Evolutionary conservation across 92 coral and sea anemone species (phyloP), one percentile per base, ranked within the genome.

Genomic region (Palythoa caribaeorum): DNA sequence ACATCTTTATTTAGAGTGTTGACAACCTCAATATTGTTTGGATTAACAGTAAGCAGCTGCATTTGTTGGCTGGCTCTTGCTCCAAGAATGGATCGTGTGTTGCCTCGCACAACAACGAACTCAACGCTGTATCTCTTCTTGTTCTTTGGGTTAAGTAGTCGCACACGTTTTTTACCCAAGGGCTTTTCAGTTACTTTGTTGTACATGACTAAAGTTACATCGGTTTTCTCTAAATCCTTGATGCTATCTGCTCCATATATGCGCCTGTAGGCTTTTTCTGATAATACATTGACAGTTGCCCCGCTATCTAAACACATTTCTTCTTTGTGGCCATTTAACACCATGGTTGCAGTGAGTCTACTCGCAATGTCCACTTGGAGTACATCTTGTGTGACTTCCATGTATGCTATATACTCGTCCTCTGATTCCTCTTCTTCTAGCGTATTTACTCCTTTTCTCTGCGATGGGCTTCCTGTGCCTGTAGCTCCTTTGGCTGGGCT

Each of bases 341-440:
- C 83, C 89, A 73, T 85, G 21, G 38, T 38, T 16, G 83, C 81
- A 28, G 35, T 73, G 6, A 85, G 73, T 52, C 73, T 85, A 28
- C 38, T 28, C 28, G 28, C 28, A 28, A 28, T 28, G 28, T 28
- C 28, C 28, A 28, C 28, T 28, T 28, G 73, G 37, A n/a, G 37
- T 10, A 68, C 73, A 21, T 11, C 73, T 38, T 68, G 38, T 68
- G 73, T 28, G 28, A 52, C 76, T 86, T 80, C 88, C 50, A 92
- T 55, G 57, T 83, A 78, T 2, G 94, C 92, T 70, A 84, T 72
- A 48, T 92, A 90, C 39, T 91, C 94, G 54, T 92, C 90, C 51
- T 40, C 73, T 72, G 4, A 77, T 78, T 2, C 28, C 28, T 28
- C 28, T 28, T 28, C 28, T 28, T 28, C 28, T 28, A 28, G 28